Base-by-base conservation (phyloP, 2,888 invertebrate genomes). In the Neoascia interrupta region DNA sequence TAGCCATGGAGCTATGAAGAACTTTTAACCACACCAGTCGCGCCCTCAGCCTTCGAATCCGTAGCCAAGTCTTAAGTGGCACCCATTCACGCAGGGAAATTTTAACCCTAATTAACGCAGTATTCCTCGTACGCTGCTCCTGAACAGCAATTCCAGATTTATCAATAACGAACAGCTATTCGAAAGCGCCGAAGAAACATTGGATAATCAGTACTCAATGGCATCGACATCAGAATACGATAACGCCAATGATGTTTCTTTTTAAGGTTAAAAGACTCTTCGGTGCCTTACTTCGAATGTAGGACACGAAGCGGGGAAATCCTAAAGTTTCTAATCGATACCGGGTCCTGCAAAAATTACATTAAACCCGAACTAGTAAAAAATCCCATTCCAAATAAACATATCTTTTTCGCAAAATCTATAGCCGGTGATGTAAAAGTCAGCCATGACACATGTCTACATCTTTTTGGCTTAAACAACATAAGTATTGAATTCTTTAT, bases 401-500 rank as follows among this genome's bases (percentile, higher is more conserved):
- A 53, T 8, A 18, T 19, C 2, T 61, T 61, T 37, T 61, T 11
- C 19, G 61, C 61, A 8, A 49, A 19, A 11, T 61, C 61, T 8
- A 49, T 49, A 61, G 61, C 61, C 11, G 60, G 60, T 11, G 26
- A 61, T 15, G 37, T 61, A 1, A 21, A 61, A 37, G 54, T 76
- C 11, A 72, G 61, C 6, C 75, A 76, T 11, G 63, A 72, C 21
- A 45, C 72, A 2, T 11, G 56, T 3, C 18, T 72, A 10, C 58
- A 72, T 54, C 49, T 73, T n/a, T 81, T 76, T 16, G 58, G 68
- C 11, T 31, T 37, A 36, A 28, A 47, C 8, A 26, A 39, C 15
- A 34, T 39, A 39, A 61, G 56, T 11, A 15, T 72, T 13, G 61
- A 75, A 68, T 72, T 81, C n/a, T 75, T 54, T 19, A 54, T 75